A percentile compares a stretch with the other conserved stretches of the same genome.
Conservation (phyloP, 2,888 invertebrate genomes). For the Chalcis sispes region DNA sequence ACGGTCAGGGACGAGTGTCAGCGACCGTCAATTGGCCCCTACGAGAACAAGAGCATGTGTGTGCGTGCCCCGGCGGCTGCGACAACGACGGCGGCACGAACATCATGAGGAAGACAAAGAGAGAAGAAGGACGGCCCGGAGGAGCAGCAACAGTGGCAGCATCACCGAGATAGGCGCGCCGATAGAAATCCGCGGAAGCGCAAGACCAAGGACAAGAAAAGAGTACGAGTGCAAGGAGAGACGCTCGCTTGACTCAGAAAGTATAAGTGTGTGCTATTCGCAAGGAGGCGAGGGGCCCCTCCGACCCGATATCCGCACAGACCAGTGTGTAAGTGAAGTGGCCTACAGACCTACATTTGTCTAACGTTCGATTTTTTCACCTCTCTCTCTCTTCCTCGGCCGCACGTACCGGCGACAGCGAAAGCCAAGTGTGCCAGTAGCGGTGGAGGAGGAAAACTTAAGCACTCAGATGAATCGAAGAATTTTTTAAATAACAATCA, state of each 20-base stretch:
- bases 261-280: slow-evolving; percentile 5
- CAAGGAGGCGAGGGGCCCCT: slow-evolving; percentile 1
- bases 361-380: slow-evolving; percentile 81
- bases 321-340: slow-evolving; percentile 83
- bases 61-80: slow-evolving; percentile 25
- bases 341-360: slow-evolving; percentile 92
- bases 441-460: not conserved
- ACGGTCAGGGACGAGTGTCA: slow-evolving; percentile 54
- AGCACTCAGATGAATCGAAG: not conserved
- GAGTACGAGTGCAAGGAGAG: slow-evolving; percentile 23
- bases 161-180: not conserved
- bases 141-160: not conserved
- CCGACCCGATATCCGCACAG: no score
- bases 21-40: slow-evolving; percentile 51
- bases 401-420: slow-evolving; percentile 22
- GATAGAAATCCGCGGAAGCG: slow-evolving; percentile 11
- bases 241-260: slow-evolving; percentile 29
- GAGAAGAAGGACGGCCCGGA: not conserved
- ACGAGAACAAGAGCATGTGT: slow-evolving; percentile 16
- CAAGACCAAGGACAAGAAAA: not conserved
- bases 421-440: not conserved
- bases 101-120: slow-evolving; percentile 45
- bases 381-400: slow-evolving; percentile 14
- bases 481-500: not conserved
- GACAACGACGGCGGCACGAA: slow-evolving; percentile 36